These are phyloP conservation scores for Diplodus puntazzo DNA, from an alignment of 2,797 vertebrate genomes.

Conservation along the genomic window DNA sequence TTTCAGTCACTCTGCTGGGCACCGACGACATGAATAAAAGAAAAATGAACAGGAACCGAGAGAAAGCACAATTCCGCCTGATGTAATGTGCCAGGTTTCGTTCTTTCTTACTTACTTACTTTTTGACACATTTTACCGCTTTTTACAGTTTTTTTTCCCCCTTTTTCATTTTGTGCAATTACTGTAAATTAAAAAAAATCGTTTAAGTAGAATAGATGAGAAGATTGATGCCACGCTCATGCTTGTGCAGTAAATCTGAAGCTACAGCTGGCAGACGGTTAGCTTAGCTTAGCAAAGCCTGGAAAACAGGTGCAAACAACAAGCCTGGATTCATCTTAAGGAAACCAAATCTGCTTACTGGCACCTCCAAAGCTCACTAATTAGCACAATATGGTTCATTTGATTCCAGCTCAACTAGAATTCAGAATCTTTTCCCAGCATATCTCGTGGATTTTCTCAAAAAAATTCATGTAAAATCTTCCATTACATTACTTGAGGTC, in stretches of 20 bases:
- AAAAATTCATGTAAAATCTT: no score
- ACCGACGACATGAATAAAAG: neutral
- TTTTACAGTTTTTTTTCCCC: no score
- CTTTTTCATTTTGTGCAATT: neutral
- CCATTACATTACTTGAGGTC: no score
- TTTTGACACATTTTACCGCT: neutral
- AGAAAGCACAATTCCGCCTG: neutral
- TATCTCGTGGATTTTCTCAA: no score
- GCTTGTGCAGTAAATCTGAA: no score
- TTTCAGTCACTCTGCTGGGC: conserved; percentile 7
- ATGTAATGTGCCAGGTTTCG: neutral
- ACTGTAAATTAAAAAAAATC: neutral
- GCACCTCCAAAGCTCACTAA: neutral
- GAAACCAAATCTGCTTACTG: neutral
- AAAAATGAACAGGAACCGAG: neutral
- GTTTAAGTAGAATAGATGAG: neutral
- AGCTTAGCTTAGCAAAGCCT: no score
- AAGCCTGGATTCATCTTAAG: neutral
- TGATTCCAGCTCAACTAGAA: no score
- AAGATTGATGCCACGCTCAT: no score
- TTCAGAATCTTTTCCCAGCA: no score
- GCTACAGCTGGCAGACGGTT: no score
- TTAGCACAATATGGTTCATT: neutral
- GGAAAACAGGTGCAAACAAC: no score
- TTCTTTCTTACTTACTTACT: neutral